Conservation (phyloP, 2,888 invertebrate genomes). For the Drosophila kanekoi region DNA sequence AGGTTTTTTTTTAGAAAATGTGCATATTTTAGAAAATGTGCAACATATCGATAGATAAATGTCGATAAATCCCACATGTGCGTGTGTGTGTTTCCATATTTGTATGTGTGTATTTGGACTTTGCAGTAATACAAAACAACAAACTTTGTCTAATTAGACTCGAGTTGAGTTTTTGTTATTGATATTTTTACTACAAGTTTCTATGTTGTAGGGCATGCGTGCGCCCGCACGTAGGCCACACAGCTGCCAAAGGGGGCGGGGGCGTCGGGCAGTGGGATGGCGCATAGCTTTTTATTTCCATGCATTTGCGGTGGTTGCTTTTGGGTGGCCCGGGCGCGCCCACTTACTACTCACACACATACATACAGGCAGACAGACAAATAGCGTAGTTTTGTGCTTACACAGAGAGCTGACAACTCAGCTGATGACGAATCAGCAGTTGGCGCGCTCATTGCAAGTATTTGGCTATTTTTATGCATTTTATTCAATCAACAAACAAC, state of each 20-base stretch:
- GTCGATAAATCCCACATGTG: neutral
- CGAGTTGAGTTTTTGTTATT: slow-evolving; percentile 36
- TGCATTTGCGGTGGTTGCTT: slow-evolving; percentile 45
- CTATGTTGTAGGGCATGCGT: slow-evolving; percentile 45
- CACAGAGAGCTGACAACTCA: slow-evolving; percentile 60
- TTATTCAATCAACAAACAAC: slow-evolving; percentile 67
- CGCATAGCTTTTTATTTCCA: slow-evolving; percentile 1
- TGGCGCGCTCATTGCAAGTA: slow-evolving; percentile 52
- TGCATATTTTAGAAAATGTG: neutral
- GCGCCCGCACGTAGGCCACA: slow-evolving; percentile 61
- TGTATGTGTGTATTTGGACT: no score
- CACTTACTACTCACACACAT: slow-evolving; percentile 24
- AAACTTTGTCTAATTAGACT: slow-evolving; percentile 42
- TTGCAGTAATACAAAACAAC: slow-evolving; percentile 1
- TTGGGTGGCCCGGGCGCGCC: slow-evolving; percentile 40
- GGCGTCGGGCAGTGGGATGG: neutral
- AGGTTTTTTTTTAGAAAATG: neutral
- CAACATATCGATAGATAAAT: neutral
- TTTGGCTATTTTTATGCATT: slow-evolving; percentile 78
- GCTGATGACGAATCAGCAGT: slow-evolving; percentile 74
- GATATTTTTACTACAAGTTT: slow-evolving; percentile 33
- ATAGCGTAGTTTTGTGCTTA: slow-evolving; percentile 13
- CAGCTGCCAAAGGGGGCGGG: slow-evolving; percentile 7
- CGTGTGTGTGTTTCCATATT: neutral
- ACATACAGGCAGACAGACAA: slow-evolving; percentile 1